Evolutionary conservation across 2,113 vertebrate species (phyloP), one percentile per base, ranked within the genome.

Genomic region (Prinia subflava): DNA sequence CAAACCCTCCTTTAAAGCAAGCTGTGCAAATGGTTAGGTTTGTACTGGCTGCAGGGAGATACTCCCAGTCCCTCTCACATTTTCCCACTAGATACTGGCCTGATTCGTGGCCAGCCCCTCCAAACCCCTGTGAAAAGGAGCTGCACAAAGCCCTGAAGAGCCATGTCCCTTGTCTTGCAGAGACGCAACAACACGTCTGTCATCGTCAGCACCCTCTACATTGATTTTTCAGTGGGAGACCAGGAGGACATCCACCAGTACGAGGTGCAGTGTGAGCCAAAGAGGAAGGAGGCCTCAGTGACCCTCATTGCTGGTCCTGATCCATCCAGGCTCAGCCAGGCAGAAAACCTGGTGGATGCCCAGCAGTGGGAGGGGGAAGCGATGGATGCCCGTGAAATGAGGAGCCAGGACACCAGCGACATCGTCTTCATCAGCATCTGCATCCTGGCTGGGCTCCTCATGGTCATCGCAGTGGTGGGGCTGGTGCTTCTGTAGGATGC

Each of bases 371-470:
- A 89, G 3, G 49, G 25, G 5, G 96, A 65, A 27, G 47, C 3
- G 1, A 65, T 15, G 1, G 83, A 78, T 7, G 4, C 59, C 20
- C 86, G 2, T 2, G 94, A 87, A 39, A 8, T 47, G 74, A 92
- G 95, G 78, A 95, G 98, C 70, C 99, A 99, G 55, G 99, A 99
- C 96, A 98, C 98, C 94, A 99, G 99, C 2, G 99, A 99, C 82
- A 98, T 99, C 2, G 87, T 99, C 96, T 99, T 99, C 96, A 98
- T 99, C 94, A 99, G 99, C 90, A 99, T 99, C 90, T 99, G 99
- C 92, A 98, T 99, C 93, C 97, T 99, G 91, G 99, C 99, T 0
- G 99, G 99, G 59, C 98, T 99, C 68, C 99, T 99, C 94, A 99
- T 99, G 99, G 94, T 99, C 76, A 98, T 99, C 1, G 99, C 99